These are phyloP conservation scores for Ectemnius lituratus DNA, from an alignment of 2,888 invertebrate species.

Conservation along the genomic window DNA sequence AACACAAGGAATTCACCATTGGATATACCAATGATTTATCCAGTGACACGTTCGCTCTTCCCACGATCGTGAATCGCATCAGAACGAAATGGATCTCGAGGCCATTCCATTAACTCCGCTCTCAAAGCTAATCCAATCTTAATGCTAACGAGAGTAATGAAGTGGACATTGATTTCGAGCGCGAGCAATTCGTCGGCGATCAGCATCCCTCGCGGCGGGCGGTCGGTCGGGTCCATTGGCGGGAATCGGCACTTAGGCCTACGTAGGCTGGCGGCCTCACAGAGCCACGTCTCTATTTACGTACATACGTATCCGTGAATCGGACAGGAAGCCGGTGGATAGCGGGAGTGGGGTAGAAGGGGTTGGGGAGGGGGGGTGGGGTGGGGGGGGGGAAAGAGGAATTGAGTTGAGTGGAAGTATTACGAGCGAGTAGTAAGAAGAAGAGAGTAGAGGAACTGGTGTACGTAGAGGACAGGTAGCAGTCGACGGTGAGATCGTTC, in stretches of 20 bases:
- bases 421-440: background rate
- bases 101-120: slow-evolving; percentile 14
- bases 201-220: slow-evolving; percentile 6
- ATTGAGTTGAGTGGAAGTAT: background rate
- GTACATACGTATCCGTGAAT: slow-evolving; percentile 31
- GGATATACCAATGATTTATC: no score
- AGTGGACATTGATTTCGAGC: slow-evolving; percentile 22
- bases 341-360: background rate
- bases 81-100: background rate
- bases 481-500: slow-evolving; percentile 62
- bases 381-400: background rate
- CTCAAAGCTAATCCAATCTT: slow-evolving; percentile 18
- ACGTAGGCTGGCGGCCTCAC: slow-evolving; percentile 1
- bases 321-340: slow-evolving; percentile 6
- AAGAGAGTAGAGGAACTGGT: background rate
- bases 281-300: slow-evolving; percentile 40
- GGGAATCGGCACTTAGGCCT: no score
- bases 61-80: background rate
- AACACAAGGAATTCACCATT: no score
- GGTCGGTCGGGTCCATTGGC: no score
- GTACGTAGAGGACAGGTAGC: slow-evolving; percentile 56
- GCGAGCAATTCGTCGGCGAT: slow-evolving; percentile 25
- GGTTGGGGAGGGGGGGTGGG: no score
- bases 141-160: slow-evolving; percentile 33
- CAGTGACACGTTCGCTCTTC: background rate